Conservation (phyloP, 1,140 invertebrate genomes). For the Philopotamus ludificatus region DNA sequence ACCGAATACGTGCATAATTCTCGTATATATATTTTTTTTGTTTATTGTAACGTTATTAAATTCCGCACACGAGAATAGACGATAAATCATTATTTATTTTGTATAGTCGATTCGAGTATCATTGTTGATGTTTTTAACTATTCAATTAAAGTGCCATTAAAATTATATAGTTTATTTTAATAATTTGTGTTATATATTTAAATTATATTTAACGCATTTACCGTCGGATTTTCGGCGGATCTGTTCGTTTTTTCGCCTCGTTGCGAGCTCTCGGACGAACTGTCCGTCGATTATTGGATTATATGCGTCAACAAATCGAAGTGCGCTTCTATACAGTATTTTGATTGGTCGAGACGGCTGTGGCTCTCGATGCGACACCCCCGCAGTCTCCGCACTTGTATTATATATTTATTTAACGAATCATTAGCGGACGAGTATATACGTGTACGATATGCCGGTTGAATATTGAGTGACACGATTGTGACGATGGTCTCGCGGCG, state of each 20-base stretch:
- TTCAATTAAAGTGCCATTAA: conserved; percentile 29
- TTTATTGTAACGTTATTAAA: neutral
- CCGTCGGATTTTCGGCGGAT: neutral
- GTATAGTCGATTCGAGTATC: conserved; percentile 2
- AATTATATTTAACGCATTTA: neutral
- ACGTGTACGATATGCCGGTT: no score
- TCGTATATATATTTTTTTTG: neutral
- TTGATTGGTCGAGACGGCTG: neutral
- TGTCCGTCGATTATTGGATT: no score
- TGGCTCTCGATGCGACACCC: no score
- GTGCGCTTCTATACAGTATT: conserved; percentile 12
- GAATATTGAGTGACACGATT: no score
- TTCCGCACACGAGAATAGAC: neutral
- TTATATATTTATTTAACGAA: no score
- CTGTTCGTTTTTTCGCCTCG: neutral
- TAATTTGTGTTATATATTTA: conserved; percentile 19
- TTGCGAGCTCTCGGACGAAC: no score
- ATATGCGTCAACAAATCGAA: neutral
- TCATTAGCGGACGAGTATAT: no score
- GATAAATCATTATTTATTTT: neutral
- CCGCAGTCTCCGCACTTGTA: no score
- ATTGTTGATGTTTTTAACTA: conserved; percentile 20
- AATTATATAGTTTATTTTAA: conserved; percentile 18
- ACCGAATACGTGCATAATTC: neutral
- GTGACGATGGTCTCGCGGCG: no score